These are phyloP conservation scores for Entomyzon cyanotis DNA, from an alignment of 2,113 vertebrate genomes.

Conservation along the genomic window DNA sequence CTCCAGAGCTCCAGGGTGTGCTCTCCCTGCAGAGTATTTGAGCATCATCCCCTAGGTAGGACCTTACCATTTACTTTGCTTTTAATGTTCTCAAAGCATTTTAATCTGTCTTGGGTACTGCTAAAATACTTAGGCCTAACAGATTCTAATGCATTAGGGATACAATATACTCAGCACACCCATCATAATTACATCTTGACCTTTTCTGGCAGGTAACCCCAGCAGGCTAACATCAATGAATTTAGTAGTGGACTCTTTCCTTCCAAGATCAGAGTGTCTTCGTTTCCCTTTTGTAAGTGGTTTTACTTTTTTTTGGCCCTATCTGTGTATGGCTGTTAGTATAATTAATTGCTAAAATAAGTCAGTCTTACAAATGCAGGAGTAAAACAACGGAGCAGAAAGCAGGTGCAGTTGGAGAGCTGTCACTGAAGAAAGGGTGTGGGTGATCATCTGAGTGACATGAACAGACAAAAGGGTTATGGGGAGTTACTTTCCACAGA, in stretches of 20 bases:
- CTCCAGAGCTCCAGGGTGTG: not conserved
- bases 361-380: constrained; percentile 36
- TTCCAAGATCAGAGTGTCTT: constrained; percentile 55
- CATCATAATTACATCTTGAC: constrained; percentile 48
- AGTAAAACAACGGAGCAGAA: constrained; percentile 11
- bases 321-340: constrained; percentile 44
- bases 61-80: not conserved
- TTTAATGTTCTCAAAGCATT: not conserved
- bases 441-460: constrained; percentile 28
- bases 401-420: not conserved
- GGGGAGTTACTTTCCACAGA: not conserved
- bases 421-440: constrained; percentile 8
- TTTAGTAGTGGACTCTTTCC: constrained; percentile 23
- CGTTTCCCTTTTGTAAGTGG: constrained; percentile 49
- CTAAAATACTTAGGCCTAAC: not conserved
- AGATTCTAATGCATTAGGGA: constrained; percentile 4
- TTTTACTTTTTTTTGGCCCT: constrained; percentile 48
- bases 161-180: not conserved
- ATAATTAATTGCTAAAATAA: constrained; percentile 61
- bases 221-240: constrained; percentile 53
- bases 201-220: constrained; percentile 55
- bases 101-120: not conserved
- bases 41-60: not conserved
- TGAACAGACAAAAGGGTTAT: not conserved
- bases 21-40: not conserved